Evolutionary conservation across 2,797 vertebrate species (phyloP), one percentile per base, ranked within the genome.

Genomic region (Microctenopoma steveboyesi): DNA sequence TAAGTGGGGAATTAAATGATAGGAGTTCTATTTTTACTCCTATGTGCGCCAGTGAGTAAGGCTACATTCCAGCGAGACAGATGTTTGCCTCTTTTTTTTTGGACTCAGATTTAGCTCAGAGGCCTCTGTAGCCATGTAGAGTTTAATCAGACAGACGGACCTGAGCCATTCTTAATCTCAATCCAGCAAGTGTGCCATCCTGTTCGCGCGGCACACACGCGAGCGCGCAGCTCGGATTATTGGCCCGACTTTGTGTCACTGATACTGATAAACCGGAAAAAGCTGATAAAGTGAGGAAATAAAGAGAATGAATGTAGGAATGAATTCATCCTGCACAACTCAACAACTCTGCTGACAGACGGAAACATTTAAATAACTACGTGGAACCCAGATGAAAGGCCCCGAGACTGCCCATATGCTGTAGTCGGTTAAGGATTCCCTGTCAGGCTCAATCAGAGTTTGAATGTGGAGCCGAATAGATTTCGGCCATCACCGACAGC

Each of bases 1-100:
- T 81, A 79, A 86, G 74, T 76, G 87, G 78, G 68, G 81, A 74
- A 86, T 83, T 82, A 84, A 88, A 87, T 54, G 64, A 76, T 64
- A 66, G 60, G 22, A 55, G 54, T 64, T 58, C 78, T 83, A 74
- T 85, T 81, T 83, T 78, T 75, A 78, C 51, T 67, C 50, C 27
- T 27, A 58, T 76, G 68, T 53, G 48, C 72, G 25, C 48, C 37
- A 45, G 58, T 70, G 70, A 78, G 64, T 14, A 37, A 18, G n/a
- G 37, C 49, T 49, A 9, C 30, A 47, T 73, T 82, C 79, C 67
- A 73, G 55, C 8, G 2, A 52, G 72, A 68, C 81, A 77, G 82
- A 84, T 81, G 80, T 75, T 84, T 68, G 37, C 59, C 8, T 57
- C 5, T 14, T 27, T 57, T 50, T 50, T 49, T 64, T 57, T 56